Evolutionary conservation across 2,113 vertebrate species (phyloP).

Genomic region (Probosciger aterrimus): DNA sequence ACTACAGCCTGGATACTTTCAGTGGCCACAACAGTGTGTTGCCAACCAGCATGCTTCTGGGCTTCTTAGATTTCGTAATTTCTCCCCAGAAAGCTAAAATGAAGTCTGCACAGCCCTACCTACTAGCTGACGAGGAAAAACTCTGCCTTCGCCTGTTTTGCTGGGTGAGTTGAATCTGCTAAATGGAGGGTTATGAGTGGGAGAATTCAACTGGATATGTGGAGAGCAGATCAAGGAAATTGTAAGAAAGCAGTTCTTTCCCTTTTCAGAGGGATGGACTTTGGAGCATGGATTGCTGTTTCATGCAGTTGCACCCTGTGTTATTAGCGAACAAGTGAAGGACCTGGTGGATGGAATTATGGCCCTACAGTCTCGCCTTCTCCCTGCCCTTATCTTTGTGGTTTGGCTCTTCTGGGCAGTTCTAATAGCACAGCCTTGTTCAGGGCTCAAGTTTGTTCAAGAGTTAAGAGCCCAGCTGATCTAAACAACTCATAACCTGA

Average conservation of each 20-base stretch:
- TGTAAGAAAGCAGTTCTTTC: background rate
- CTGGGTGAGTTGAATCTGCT: background rate
- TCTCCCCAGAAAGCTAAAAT: background rate
- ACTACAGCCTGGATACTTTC: background rate
- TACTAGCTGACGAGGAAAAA: background rate
- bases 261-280: background rate
- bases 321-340: background rate
- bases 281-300: background rate
- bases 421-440: background rate
- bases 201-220: background rate
- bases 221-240: background rate
- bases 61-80: background rate
- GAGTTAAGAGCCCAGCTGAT: background rate
- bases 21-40: background rate
- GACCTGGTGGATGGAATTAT: conserved; percentile 1
- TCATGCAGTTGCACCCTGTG: background rate
- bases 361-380: background rate
- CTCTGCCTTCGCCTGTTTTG: background rate
- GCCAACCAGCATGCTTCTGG: background rate
- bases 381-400: background rate
- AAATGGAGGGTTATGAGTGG: background rate
- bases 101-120: background rate
- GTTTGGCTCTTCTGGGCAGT: background rate
- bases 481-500: background rate
- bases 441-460: background rate